Percentiles rank a stretch among this genome's conserved stretches.
Evolutionary conservation across 2,797 vertebrate species (phyloP).

Genomic region (Scarus forsteni): DNA sequence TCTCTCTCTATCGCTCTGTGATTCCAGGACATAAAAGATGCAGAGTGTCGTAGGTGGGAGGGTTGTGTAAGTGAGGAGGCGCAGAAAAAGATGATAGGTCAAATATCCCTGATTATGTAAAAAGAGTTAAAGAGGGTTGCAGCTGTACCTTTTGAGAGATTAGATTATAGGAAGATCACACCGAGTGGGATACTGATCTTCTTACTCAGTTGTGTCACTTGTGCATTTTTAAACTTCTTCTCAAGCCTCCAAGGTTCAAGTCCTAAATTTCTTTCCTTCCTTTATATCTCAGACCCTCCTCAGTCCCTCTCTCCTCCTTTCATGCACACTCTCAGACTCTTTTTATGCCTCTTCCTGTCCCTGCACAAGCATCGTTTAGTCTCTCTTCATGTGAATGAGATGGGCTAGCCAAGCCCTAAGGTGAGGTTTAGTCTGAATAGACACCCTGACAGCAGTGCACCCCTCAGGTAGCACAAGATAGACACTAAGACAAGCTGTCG

Average conservation of each 20-base stretch:
- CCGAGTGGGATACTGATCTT: constrained; percentile 23
- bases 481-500: constrained; percentile 44
- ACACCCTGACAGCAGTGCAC: constrained; percentile 54
- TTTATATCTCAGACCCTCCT: constrained; percentile 13
- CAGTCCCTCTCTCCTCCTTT: constrained; percentile 16
- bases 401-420: constrained; percentile 42
- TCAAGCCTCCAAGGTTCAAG: constrained; percentile 5
- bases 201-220: constrained; percentile 15
- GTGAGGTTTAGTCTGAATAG: constrained; percentile 49
- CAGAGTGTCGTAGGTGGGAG: constrained; percentile 77
- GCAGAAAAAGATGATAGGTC: constrained; percentile 68
- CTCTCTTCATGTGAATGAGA: constrained; percentile 58
- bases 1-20: constrained; percentile 35
- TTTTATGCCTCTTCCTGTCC: constrained; percentile 5
- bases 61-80: constrained; percentile 81
- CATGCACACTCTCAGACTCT: constrained; percentile 1
- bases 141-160: constrained; percentile 55
- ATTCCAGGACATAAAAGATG: constrained; percentile 73
- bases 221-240: not conserved
- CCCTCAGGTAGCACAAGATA: constrained; percentile 42
- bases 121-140: constrained; percentile 60
- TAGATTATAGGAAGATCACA: constrained; percentile 51
- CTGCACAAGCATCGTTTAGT: constrained; percentile 44
- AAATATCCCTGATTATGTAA: constrained; percentile 79
- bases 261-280: constrained; percentile 12